These are phyloP conservation scores for Ariopsis seemanni DNA, from an alignment of 2,113 vertebrate species.

Conservation along the genomic window DNA sequence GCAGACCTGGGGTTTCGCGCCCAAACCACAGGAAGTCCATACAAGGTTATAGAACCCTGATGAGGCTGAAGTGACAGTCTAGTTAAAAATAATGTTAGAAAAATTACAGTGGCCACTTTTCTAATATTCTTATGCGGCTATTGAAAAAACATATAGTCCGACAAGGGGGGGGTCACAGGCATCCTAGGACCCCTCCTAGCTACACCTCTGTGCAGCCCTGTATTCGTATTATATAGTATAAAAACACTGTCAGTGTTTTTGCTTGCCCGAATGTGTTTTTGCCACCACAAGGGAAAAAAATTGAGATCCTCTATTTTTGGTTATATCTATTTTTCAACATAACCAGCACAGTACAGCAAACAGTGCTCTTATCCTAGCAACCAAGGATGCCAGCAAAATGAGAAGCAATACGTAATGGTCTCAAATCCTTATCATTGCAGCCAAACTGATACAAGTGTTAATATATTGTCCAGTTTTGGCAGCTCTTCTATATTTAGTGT, in stretches of 20 bases:
- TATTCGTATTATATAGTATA: not conserved
- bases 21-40: no score
- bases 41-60: no score
- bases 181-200: no score
- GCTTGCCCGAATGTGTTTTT: not conserved
- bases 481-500: not conserved
- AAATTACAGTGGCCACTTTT: no score
- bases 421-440: slow-evolving; percentile 6
- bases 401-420: slow-evolving; percentile 60
- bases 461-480: not conserved
- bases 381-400: slow-evolving; percentile 65
- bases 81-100: no score
- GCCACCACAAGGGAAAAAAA: not conserved
- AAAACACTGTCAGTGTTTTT: not conserved
- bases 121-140: no score
- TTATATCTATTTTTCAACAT: slow-evolving; percentile 43
- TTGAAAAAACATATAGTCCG: no score
- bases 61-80: no score
- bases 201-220: not conserved
- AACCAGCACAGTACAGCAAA: slow-evolving; percentile 58
- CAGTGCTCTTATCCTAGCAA: slow-evolving; percentile 67
- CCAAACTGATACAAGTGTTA: not conserved
- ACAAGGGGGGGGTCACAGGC: no score
- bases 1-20: no score
- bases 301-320: slow-evolving; percentile 40